Evolutionary conservation across 2,113 vertebrate genomes (phyloP).

Genomic region (Leptocoma aspasia): DNA sequence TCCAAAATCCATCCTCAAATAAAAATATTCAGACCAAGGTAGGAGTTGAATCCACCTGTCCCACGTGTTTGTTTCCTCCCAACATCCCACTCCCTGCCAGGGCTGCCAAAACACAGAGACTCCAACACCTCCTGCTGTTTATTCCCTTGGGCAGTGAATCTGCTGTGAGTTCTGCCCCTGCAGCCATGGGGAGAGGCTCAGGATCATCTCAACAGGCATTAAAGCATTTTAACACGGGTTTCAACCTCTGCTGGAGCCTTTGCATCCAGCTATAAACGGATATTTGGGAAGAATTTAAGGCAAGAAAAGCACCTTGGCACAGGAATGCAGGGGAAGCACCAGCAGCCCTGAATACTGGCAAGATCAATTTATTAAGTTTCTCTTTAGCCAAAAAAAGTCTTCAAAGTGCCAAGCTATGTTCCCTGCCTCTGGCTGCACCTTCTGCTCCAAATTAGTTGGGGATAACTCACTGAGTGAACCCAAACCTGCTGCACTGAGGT

Average conservation of each 20-base stretch:
- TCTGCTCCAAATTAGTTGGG: neutral
- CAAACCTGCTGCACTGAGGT: neutral
- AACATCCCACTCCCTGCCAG: neutral
- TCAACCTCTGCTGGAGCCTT: neutral
- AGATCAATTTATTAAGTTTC: neutral
- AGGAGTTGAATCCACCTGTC: neutral
- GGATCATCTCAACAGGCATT: neutral
- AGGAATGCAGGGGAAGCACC: neutral
- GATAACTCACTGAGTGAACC: neutral
- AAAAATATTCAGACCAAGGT: neutral
- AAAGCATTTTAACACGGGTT: neutral
- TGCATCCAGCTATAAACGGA: neutral
- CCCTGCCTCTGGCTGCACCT: neutral
- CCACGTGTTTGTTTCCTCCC: neutral
- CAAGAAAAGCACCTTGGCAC: neutral
- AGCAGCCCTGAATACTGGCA: neutral
- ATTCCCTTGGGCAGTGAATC: neutral
- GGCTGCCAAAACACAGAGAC: neutral
- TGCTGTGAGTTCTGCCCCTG: neutral
- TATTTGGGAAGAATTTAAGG: neutral
- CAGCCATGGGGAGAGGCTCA: neutral
- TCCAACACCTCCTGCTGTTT: neutral
- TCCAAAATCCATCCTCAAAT: neutral
- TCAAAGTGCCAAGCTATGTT: neutral
- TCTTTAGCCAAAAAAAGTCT: neutral